phyloP scores from a whole-genome alignment of 1,140 invertebrate species.

The Bathynomus jamesi region DNA sequence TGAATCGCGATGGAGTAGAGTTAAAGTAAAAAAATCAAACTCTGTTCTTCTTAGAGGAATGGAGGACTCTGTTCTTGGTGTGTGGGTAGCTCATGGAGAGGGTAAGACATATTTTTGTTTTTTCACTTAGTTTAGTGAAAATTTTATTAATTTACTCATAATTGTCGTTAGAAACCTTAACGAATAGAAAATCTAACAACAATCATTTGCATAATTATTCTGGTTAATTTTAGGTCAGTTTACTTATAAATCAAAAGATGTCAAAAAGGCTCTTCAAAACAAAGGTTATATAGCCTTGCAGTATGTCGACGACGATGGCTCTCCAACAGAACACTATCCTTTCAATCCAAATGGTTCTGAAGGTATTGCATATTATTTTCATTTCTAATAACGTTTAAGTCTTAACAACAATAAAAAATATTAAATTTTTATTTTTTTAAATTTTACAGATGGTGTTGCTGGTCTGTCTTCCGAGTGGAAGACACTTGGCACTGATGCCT shows the following conservation, averaged over 20 bases:
- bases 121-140: too few species aligned
- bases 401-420: neutral
- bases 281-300: slow-evolving; percentile 63
- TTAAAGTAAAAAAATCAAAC: slow-evolving; percentile 62
- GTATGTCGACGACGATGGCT: slow-evolving; percentile 73
- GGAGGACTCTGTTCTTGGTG: slow-evolving; percentile 72
- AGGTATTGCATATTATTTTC: too few species aligned
- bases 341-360: slow-evolving; percentile 88
- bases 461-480: slow-evolving; percentile 83
- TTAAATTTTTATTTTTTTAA: neutral
- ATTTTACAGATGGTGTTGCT: slow-evolving; percentile 62
- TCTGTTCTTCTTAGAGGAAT: slow-evolving; percentile 82
- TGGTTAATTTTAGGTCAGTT: slow-evolving; percentile 46
- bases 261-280: slow-evolving; percentile 52
- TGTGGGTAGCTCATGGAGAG: slow-evolving; percentile 97
- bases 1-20: slow-evolving; percentile 83
- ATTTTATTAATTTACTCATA: too few species aligned
- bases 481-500: slow-evolving; percentile 95
- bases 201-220: too few species aligned
- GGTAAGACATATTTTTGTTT: slow-evolving; percentile 55
- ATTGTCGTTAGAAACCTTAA: too few species aligned
- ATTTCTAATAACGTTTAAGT: too few species aligned
- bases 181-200: too few species aligned
- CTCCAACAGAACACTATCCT: slow-evolving; percentile 72
- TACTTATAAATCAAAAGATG: slow-evolving; percentile 46